Evolutionary conservation across 2,888 invertebrate genomes (phyloP).

Genomic region (Protonemura montana): DNA sequence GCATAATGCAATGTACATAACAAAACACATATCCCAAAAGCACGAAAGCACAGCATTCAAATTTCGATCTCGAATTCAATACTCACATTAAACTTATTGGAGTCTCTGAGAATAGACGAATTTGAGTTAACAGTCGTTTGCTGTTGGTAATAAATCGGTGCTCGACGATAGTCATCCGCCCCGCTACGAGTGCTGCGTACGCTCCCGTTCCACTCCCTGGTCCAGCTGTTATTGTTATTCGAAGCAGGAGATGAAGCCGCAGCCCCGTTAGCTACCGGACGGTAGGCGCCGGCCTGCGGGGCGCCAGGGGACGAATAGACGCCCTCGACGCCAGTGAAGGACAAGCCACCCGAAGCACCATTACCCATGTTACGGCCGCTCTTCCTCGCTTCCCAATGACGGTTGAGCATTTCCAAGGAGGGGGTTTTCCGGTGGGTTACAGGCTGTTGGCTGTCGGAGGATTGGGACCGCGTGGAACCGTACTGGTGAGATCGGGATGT

Average conservation of each 20-base stretch:
- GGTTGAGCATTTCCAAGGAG: constrained; percentile 39
- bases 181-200: constrained; percentile 35
- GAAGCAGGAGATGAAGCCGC: constrained; percentile 37
- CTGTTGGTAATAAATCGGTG: constrained; percentile 48
- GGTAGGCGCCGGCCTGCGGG: constrained; percentile 44
- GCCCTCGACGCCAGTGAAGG: constrained; percentile 35
- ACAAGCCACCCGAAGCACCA: constrained; percentile 46
- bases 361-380: constrained; percentile 43
- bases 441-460: constrained; percentile 32
- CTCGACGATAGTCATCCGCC: constrained; percentile 41
- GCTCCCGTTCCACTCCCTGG: constrained; percentile 39
- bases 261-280: constrained; percentile 45
- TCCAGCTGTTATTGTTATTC: constrained; percentile 50
- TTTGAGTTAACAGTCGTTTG: constrained; percentile 43
- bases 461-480: constrained; percentile 43
- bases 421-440: constrained; percentile 33
- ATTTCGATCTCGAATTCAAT: constrained; percentile 48
- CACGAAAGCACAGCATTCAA: constrained; percentile 23
- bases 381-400: constrained; percentile 46
- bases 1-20: not conserved
- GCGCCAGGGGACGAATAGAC: constrained; percentile 42
- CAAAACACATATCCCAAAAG: constrained; percentile 25
- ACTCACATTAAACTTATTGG: constrained; percentile 51
- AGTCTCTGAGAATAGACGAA: constrained; percentile 48
- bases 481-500: constrained; percentile 44